Base-by-base conservation (phyloP, 2,797 vertebrate species). In the Sarcoramphus papa region DNA sequence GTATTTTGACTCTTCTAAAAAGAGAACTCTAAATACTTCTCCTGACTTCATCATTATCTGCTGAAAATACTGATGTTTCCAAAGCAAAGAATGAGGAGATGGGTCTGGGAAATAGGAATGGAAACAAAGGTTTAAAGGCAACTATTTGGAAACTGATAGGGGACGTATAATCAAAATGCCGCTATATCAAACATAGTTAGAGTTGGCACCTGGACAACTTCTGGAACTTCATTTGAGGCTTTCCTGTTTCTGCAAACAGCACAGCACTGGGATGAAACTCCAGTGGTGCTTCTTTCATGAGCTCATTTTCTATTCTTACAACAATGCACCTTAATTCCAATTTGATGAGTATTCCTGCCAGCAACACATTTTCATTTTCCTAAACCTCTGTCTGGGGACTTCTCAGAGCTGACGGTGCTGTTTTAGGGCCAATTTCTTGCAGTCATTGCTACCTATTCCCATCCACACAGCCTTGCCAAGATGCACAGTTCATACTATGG, bases 361-460 rank as follows among this genome's bases (percentile, higher is more conserved):
- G 91, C 64, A 84, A 51, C 70, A 85, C 35, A 65, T 92, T 97
- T 93, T 96, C 92, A 91, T 93, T 97, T 95, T 95, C 84, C 92
- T 95, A 97, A 96, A 94, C 81, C 78, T 78, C 75, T 74, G 1
- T 67, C 94, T 92, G 65, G 93, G 84, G 95, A 93, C 76, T 92
- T 93, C 63, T 92, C 63, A 89, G 90, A 92, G 88, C 86, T 94
- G 94, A 91, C 73, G 2, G 31, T 60, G 81, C 65, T 90, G 35
- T 79, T 97, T 93, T 33, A 95, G 56, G 75, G 94, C 86, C 78
- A 95, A 59, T 82, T 97, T 84, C 82, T 80, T 79, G 62, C 79
- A 87, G 79, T 77, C 82, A 74, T 35, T 88, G 69, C 72, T 76
- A 90, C 88, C 75, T 59, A 76, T 53, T 90, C 93, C 70, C 68